Evolutionary conservation across 2,113 vertebrate genomes (phyloP), one percentile per base, ranked within the genome.

Genomic region (Eupsittula cactorum): DNA sequence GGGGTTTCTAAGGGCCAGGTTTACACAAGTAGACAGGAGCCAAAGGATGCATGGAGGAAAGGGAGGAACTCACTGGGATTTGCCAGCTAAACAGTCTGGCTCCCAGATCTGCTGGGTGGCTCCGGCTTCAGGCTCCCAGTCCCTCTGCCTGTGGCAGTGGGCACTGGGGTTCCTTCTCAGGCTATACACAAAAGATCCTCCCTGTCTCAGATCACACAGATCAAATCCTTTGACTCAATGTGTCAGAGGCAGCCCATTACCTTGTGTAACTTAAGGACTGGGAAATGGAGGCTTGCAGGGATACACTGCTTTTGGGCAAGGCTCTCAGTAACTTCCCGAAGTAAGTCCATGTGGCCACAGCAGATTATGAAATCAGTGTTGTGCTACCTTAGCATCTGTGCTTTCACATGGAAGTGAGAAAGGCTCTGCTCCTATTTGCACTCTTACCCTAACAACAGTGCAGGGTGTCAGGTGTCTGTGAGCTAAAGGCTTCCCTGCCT

Each of bases 131-230:
- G 28, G 39, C 2, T 2, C 2, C 33, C 67, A 35, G 57, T 35
- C n/a, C 16, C 46, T 1, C 19, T 1, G 23, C 3, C 0, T 0
- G 9, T 0, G 4, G 53, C 44, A 3, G 1, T 1, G 33, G 59
- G 41, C 24, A 18, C 3, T 5, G 16, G 9, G 10, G 8, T 15
- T 47, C 59, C 41, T 62, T n/a, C 35, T 63, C 42, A 29, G 55
- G 39, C 39, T 19, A 4, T 2, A 3, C 62, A 44, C 29, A 74
- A 47, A 23, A 23, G 42, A 0, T 0, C 73, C 24, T 35, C 71
- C 79, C 80, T 41, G 47, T 23, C 41, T 67, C 2, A 0, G 27
- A 35, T 12, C 28, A 8, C 4, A 24, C 8, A 41, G n/a, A 67
- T 3, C 64, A 64, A 63, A 27, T 5, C 49, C 76, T 41, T 52